Percentiles rank a stretch among this genome's conserved stretches.
Conservation (phyloP, 2,888 invertebrate genomes). For the Erpobdella octoculata region DNA sequence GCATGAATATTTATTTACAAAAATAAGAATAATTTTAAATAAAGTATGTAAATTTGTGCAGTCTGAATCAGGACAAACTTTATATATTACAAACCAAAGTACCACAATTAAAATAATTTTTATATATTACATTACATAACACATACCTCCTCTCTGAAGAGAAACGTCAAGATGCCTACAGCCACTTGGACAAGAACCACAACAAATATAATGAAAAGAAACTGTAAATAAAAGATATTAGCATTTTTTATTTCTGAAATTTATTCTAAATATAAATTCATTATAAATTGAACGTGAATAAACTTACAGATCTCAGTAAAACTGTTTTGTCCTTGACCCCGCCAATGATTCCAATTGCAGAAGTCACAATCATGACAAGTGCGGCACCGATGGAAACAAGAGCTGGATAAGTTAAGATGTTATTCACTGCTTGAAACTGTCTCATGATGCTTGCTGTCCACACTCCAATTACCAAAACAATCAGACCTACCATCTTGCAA, state of each 20-base stretch:
- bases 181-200: constrained; percentile 26
- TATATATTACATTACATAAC: too few species aligned
- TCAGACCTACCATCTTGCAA: constrained; percentile 26
- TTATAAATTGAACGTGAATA: not conserved
- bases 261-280: not conserved
- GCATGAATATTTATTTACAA: too few species aligned
- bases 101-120: too few species aligned
- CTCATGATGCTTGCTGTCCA: constrained; percentile 28
- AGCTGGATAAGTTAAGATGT: constrained; percentile 23
- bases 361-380: constrained; percentile 26
- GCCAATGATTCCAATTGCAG: constrained; percentile 29
- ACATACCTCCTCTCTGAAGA: constrained; percentile 22
- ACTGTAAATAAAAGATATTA: too few species aligned
- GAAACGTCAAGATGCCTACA: constrained; percentile 29
- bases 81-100: too few species aligned
- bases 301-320: constrained; percentile 26
- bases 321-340: constrained; percentile 28
- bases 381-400: constrained; percentile 27
- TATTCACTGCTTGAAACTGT: constrained; percentile 30
- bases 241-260: too few species aligned
- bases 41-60: too few species aligned
- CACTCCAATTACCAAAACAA: constrained; percentile 28
- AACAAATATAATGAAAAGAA: constrained; percentile 23
- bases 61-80: too few species aligned
- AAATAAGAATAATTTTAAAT: too few species aligned